These are phyloP conservation scores for Macrobrachium nipponense DNA, from an alignment of 1,140 invertebrate species.

Conservation along the genomic window DNA sequence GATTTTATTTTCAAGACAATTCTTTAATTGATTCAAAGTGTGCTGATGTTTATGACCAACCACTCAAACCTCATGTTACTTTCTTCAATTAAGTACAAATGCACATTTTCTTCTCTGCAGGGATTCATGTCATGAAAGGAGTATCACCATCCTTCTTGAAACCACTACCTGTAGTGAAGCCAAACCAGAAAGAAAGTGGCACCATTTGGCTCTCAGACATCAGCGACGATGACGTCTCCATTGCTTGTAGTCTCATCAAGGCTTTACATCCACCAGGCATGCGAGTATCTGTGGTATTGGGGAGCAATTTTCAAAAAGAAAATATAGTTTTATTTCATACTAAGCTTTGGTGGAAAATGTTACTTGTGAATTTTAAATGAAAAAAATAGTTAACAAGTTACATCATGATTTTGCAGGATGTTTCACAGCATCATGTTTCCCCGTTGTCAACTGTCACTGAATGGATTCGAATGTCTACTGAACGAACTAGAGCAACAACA, in stretches of 20 bases:
- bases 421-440: slow-evolving; percentile 13
- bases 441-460: neutral
- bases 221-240: neutral
- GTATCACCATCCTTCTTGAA: neutral
- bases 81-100: neutral
- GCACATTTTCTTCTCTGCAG: neutral
- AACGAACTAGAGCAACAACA: neutral
- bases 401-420: neutral
- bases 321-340: neutral
- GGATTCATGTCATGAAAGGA: slow-evolving; percentile 7
- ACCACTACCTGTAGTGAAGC: slow-evolving; percentile 8
- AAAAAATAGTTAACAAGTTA: neutral
- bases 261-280: neutral
- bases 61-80: neutral
- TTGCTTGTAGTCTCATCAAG: neutral
- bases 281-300: neutral
- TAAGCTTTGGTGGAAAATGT: neutral
- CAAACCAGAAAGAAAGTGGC: neutral
- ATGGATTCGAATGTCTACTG: neutral
- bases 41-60: no score
- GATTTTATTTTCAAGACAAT: neutral
- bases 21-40: neutral
- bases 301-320: neutral
- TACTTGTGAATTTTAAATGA: neutral
- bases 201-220: slow-evolving; percentile 11